Evolutionary conservation across 2,888 invertebrate species (phyloP), one percentile per base, ranked within the genome.

Genomic region (Hoplodrina ambigua): DNA sequence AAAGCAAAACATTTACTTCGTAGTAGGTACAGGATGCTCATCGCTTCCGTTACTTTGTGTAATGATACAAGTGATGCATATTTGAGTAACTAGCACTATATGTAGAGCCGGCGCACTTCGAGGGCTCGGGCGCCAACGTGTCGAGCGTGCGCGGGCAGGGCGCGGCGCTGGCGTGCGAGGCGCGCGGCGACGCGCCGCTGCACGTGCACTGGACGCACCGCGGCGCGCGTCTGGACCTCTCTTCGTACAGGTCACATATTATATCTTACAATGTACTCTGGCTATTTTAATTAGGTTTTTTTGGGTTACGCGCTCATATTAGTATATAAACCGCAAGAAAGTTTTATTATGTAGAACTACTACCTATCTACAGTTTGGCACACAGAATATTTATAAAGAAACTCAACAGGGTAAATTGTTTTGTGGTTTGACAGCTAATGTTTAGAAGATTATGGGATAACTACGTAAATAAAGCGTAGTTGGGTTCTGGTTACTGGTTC

Each of bases 141-240:
- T 97, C 97, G 56, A 97, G 97, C 33, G 97, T 97, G 80, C 96
- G 97, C 72, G 91, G 89, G 0, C 85, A 80, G 59, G 49, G 97
- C 59, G 97, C 97, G 37, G 96, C 96, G 49, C 94, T 98, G 77
- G 95, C 96, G 79, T 98, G 98, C 90, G 96, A 96, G 81, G 98
- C 98, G 57, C 97, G 97, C 77, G 98, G 98, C 2, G 98, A 98
- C 92, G 96, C 97, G 83, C 98, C 98, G 13, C 97, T 98, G 82
- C 96, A 97, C 81, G 96, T 98, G 69, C 96, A 96, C 72, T 98
- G 98, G 98, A 97, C 97, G 72, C 97, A 97, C 86, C 97, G 97
- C 86, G 97, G 97, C 86, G 95, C 93, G 80, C 96, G 96, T 61
- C 96, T 97, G 77, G 97, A 97, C 87, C 94, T 96, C 67, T 96